Conservation (phyloP, 2,113 vertebrate genomes). For the Lanius ludovicianus region DNA sequence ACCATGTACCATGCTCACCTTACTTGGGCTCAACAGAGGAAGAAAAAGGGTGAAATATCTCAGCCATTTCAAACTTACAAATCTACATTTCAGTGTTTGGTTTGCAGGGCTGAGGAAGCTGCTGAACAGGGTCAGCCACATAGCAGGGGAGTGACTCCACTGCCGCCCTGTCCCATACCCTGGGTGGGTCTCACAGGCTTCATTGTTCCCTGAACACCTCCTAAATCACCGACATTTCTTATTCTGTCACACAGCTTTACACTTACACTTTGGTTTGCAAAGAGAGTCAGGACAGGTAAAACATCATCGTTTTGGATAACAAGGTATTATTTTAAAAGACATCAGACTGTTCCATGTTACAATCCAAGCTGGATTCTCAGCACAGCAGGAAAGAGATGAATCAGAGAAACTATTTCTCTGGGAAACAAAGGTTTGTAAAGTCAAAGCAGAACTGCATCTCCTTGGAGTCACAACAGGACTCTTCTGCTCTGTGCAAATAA, state of each 20-base stretch:
- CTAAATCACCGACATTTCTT: neutral
- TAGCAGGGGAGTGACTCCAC: neutral
- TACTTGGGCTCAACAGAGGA: neutral
- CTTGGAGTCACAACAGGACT: neutral
- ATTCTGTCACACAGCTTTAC: neutral
- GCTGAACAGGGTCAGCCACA: neutral
- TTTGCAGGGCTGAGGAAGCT: neutral
- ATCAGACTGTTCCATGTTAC: neutral
- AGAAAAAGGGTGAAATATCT: neutral
- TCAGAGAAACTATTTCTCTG: neutral
- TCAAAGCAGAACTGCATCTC: neutral
- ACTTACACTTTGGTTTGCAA: neutral
- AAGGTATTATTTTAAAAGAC: neutral
- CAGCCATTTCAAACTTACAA: neutral
- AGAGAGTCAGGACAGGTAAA: neutral
- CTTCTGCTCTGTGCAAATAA: neutral
- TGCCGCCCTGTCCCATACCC: neutral
- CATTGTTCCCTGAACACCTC: neutral
- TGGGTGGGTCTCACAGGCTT: neutral
- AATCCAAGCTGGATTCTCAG: neutral
- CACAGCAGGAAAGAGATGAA: neutral
- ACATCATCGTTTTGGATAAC: neutral
- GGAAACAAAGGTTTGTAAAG: neutral
- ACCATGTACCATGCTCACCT: accelerated
- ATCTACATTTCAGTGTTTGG: neutral